Percentiles rank a stretch among this genome's conserved stretches.
Conservation (phyloP, 2,888 invertebrate genomes). For the Xylophagus ater region DNA sequence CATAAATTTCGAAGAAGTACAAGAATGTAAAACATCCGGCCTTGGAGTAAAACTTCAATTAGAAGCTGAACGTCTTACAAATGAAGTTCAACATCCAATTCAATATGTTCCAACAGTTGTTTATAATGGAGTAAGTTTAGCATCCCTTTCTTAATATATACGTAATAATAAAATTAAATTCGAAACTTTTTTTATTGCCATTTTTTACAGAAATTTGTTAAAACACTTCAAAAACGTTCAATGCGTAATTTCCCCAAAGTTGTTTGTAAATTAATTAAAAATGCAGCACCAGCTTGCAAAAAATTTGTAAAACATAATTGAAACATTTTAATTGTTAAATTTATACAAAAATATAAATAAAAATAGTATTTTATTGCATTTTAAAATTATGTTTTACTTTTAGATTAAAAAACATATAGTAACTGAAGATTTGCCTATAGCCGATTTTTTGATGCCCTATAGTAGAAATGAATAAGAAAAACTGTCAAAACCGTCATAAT, state of each 20-base stretch:
- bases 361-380: no score
- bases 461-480: no score
- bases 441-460: no score
- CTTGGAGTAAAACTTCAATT: conserved; percentile 32
- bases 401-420: no score
- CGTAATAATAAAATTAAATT: not conserved
- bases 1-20: conserved; percentile 27
- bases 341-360: no score
- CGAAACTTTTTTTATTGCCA: not conserved
- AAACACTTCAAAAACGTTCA: conserved; percentile 38
- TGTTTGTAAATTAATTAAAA: conserved; percentile 29
- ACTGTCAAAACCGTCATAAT: no score
- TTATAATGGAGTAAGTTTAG: conserved; percentile 33
- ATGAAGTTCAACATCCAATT: conserved; percentile 20
- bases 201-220: conserved; percentile 32
- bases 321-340: no score
- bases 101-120: conserved; percentile 38
- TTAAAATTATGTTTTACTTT: no score
- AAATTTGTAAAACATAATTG: no score
- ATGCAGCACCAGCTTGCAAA: conserved; percentile 7
- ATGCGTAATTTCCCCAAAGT: conserved; percentile 36
- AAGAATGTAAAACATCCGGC: conserved; percentile 28
- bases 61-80: conserved; percentile 31
- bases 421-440: no score
- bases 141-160: not conserved